phyloP scores from a whole-genome alignment of 1,140 invertebrate species.

The Ylistrum balloti region DNA sequence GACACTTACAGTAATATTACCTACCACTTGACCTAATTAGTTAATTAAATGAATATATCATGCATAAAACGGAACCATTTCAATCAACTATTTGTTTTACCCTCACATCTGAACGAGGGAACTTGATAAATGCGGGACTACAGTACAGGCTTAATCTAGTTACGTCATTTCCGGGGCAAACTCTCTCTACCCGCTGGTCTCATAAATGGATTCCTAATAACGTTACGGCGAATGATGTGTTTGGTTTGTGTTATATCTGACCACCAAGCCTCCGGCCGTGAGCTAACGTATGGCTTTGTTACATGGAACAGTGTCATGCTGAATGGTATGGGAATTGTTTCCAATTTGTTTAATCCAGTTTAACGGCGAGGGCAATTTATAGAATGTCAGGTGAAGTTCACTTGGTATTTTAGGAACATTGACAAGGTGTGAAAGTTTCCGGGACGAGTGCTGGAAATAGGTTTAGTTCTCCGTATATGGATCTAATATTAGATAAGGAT shows the following conservation, averaged over 20 bases:
- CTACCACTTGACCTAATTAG: background rate
- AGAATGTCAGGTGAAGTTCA: conserved; percentile 2
- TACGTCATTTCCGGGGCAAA: background rate
- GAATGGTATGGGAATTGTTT: background rate
- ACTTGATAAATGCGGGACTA: background rate
- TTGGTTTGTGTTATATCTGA: background rate
- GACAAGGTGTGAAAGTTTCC: background rate
- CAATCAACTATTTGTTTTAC: background rate
- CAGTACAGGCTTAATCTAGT: background rate
- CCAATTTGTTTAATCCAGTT: conserved; percentile 27
- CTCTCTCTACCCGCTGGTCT: background rate
- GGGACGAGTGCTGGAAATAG: background rate
- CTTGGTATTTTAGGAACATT: conserved; percentile 29
- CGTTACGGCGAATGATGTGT: background rate
- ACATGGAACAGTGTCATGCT: background rate
- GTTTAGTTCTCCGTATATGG: background rate
- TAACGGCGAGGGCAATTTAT: background rate
- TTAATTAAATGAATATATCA: background rate
- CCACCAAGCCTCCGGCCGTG: background rate
- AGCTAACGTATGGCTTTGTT: background rate
- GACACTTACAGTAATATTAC: too few relatives aligned
- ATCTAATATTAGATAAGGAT: background rate
- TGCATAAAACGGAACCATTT: background rate
- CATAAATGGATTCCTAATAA: background rate
- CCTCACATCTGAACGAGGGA: background rate